Evolutionary conservation across 2,888 invertebrate species (phyloP).

Genomic region (Tortricodes alternella): DNA sequence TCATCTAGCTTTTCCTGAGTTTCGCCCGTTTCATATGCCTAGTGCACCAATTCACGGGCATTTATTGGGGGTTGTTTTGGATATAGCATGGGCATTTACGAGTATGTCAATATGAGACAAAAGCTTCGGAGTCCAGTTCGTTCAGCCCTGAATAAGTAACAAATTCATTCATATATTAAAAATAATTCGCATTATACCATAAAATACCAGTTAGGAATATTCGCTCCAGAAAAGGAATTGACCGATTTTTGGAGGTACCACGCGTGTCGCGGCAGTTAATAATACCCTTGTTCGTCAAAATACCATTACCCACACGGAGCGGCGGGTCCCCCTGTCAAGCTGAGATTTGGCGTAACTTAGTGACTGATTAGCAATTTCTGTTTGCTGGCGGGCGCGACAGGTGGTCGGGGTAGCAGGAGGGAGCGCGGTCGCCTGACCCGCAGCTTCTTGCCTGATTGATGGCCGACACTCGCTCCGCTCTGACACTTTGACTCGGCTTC

Average conservation of each 20-base stretch:
- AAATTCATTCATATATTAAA: background rate
- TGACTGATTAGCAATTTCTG: slow-evolving; percentile 81
- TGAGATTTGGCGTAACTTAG: slow-evolving; percentile 78
- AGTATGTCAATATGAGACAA: no score
- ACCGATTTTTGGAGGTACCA: slow-evolving; percentile 40
- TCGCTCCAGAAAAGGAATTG: background rate
- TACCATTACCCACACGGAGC: slow-evolving; percentile 61
- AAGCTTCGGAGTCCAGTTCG: no score
- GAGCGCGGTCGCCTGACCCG: slow-evolving; percentile 61
- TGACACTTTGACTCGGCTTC: slow-evolving; percentile 48
- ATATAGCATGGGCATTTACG: no score
- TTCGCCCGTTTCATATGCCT: no score
- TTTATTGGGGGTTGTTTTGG: no score
- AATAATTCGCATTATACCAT: background rate
- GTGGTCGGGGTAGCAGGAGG: slow-evolving; percentile 62
- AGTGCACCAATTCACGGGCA: no score
- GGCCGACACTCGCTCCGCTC: slow-evolving; percentile 53
- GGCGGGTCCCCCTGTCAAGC: slow-evolving; percentile 62
- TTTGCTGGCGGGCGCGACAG: slow-evolving; percentile 72
- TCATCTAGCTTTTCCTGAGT: no score
- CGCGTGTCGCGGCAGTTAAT: slow-evolving; percentile 51
- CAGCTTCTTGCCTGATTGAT: slow-evolving; percentile 69
- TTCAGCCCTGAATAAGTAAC: background rate
- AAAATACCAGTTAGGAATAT: background rate
- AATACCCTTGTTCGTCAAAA: slow-evolving; percentile 73